Base-by-base conservation (phyloP, 2,113 vertebrate genomes). In the Myxocyprinus asiaticus region DNA sequence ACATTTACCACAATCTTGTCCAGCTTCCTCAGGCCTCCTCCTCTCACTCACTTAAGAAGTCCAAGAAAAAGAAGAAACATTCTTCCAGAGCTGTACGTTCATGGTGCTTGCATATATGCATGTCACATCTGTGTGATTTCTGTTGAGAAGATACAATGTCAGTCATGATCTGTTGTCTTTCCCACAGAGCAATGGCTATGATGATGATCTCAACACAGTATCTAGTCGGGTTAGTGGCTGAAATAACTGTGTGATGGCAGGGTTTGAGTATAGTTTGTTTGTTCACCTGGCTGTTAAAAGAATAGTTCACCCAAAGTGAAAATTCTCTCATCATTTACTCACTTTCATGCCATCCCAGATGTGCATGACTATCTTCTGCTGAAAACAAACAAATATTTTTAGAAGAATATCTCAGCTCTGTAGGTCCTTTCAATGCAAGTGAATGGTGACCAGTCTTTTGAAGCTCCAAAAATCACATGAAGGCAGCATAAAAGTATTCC, bases 171-270 rank as follows among this genome's bases (percentile, higher is more conserved):
- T 17, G 3, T 85, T 66, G 59, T 83, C 4, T 88, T 42, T 81
- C 73, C 78, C 61, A 83, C 94, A 98, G 96, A 94, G 88, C 79
- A 96, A 95, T 83, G 93, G 95, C 87, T 92, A 82, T 74, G 93
- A 94, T 53, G 95, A 95, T 77, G 92, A 94, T 0, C 7, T 90
- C 77, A 93, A 85, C 78, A 91, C 94, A 74, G 85, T 94, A 78
- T 93, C 95, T 88, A 93, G 94, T 94, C 93, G 96, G 95, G 95
- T 98, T 81, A 92, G 95, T 96, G 91, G 91, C 89, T 10, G 7
- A n/a, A 50, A 33, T 51, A 76, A 76, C 12, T 22, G 5, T 79
- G 58, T 76, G 65, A 14, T 65, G 33, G 4, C 8, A 45, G 53
- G 22, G 22, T 80, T 70, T 76, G 45, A 43, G 47, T 42, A 47